These are phyloP conservation scores for Poicephalus gulielmi DNA, from an alignment of 2,113 vertebrate species.

Conservation along the genomic window DNA sequence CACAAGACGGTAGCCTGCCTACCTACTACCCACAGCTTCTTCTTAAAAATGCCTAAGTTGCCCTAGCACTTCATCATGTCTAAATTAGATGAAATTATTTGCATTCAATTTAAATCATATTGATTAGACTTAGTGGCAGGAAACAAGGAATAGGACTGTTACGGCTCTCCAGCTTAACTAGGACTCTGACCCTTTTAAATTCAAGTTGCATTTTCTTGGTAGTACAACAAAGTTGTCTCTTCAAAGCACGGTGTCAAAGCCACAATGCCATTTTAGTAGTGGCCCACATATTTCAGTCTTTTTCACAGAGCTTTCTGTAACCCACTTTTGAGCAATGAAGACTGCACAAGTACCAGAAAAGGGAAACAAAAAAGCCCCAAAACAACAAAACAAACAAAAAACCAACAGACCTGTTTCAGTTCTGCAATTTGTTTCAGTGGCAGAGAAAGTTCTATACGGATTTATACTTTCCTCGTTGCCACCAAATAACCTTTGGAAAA, in stretches of 20 bases:
- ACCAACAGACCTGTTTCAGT: neutral
- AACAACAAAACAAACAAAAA: neutral
- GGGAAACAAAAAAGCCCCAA: rapidly evolving
- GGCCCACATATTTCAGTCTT: neutral
- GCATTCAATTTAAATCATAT: neutral
- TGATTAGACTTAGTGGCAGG: neutral
- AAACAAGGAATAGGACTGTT: neutral
- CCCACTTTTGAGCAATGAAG: neutral
- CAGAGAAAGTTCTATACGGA: neutral
- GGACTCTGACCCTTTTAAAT: neutral
- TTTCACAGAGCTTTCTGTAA: neutral
- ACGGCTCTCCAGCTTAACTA: neutral
- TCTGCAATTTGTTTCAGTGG: neutral
- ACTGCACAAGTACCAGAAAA: neutral
- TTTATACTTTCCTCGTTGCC: neutral
- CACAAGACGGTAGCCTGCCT: neutral
- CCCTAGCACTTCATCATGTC: neutral
- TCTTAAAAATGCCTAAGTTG: neutral
- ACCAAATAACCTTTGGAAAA: neutral
- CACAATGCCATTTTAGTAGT: neutral
- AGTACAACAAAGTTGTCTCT: neutral
- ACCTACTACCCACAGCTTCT: neutral
- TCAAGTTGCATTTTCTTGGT: neutral
- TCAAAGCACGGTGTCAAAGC: neutral
- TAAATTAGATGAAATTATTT: slow-evolving; percentile 18